Percentiles rank a stretch among this genome's conserved stretches.
phyloP scores from a whole-genome alignment of 2,113 vertebrate species.

The Micronycteris hirsuta region DNA sequence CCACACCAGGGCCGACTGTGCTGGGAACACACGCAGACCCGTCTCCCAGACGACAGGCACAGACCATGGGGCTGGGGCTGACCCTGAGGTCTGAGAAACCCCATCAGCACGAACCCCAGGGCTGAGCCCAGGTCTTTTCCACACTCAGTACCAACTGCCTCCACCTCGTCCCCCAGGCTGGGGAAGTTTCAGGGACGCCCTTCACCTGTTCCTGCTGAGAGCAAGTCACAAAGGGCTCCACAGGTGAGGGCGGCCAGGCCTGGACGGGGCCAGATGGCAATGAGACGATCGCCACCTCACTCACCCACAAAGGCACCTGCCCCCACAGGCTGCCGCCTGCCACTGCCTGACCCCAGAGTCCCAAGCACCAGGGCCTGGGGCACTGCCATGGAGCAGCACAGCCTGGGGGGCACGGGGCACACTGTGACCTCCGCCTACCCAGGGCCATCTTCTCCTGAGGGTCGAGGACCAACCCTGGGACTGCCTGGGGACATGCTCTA shows the following conservation, averaged over 20 bases:
- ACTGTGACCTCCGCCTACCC: not conserved
- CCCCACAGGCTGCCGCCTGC: accelerated
- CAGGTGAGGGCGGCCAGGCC: too few relatives aligned
- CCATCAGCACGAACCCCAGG: accelerated
- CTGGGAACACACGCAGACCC: not conserved
- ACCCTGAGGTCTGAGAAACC: not conserved
- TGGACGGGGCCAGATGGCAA: accelerated
- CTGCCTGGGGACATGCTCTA: not conserved
- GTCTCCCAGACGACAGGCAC: not conserved
- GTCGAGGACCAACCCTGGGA: not conserved
- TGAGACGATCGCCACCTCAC: accelerated
- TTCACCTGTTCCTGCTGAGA: not conserved
- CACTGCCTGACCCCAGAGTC: not conserved
- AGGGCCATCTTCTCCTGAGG: too few relatives aligned
- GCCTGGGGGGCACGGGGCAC: not conserved
- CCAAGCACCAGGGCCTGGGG: not conserved
- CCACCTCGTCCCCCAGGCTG: not conserved
- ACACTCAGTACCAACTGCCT: not conserved
- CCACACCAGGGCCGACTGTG: not conserved
- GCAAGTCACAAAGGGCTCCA: not conserved
- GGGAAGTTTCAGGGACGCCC: not conserved
- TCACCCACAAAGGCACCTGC: not conserved
- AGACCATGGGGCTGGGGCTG: accelerated
- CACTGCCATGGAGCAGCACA: not conserved
- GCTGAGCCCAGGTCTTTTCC: not conserved